Evolutionary conservation across 2,113 vertebrate species (phyloP).

Genomic region (Baryphthengus martii): DNA sequence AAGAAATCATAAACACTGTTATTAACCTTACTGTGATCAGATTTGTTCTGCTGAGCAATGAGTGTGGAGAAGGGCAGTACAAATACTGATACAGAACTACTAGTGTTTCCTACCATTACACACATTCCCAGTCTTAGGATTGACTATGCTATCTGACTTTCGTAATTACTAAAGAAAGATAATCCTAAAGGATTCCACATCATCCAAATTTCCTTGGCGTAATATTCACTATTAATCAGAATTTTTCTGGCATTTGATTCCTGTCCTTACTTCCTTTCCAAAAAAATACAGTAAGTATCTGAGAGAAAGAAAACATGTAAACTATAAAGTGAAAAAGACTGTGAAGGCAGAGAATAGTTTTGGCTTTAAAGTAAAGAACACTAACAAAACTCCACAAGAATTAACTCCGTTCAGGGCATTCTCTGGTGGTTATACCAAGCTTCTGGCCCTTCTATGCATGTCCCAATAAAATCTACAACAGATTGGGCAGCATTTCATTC

Average conservation of each 20-base stretch:
- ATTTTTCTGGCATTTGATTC: background rate
- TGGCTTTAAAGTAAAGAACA: background rate
- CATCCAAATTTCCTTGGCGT: background rate
- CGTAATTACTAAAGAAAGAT: background rate
- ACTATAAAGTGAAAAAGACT: background rate
- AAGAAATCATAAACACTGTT: background rate
- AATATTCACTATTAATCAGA: background rate
- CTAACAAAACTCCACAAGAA: background rate
- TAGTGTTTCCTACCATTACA: background rate
- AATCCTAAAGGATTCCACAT: background rate
- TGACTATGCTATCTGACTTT: background rate
- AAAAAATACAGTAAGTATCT: background rate
- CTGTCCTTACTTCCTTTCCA: background rate
- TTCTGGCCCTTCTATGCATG: background rate
- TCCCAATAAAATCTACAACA: background rate
- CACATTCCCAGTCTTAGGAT: background rate
- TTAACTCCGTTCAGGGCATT: background rate
- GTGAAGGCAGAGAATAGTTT: background rate
- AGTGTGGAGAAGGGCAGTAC: background rate
- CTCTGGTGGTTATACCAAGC: background rate
- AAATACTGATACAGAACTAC: background rate
- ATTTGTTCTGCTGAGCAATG: background rate
- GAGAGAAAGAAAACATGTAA: background rate
- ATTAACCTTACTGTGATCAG: background rate
- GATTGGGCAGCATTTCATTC: background rate